Base-by-base conservation (phyloP, 2,113 vertebrate genomes). In the Aphyosemion australe region DNA sequence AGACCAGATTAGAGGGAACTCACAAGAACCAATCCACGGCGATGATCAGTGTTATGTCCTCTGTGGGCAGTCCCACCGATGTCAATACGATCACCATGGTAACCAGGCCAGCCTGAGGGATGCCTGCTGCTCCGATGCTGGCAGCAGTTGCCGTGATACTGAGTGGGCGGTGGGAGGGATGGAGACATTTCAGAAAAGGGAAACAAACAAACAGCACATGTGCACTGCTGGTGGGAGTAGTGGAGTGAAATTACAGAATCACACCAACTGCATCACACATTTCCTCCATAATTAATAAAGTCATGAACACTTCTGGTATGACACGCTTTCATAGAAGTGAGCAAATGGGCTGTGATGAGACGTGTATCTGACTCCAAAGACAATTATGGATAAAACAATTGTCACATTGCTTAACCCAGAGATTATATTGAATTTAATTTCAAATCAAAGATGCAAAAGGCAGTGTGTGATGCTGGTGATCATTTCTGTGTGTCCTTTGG, bases 21-120 rank as follows among this genome's bases (percentile, higher is more conserved):
- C 93, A 99, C 97, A 99, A 91, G 87, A 99, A 98, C 97, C 97
- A 99, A 90, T 98, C 97, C 89, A 98, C 97, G 4, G 97, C 95
- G 37, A 98, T 95, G 91, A 98, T 97, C 83, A 98, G 91, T 0
- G 97, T 95, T 78, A 98, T 97, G 84, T 98, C 97, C 81, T 98
- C 96, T 0, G 96, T 97, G 63, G 97, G 97, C 90, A 98, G 93
- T 88, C 97, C 96, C 20, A 98, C 95, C 0, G 97, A 98, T 48
- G 96, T 98, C 90, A 99, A 90, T 89, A 99, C 96, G 9, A 98
- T 98, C 71, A 98, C 94, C 96, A 98, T 99, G 77, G 96, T 99
- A 88, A 99, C 97, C 80, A 98, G 92, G 51, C 96, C 97, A 61
- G 96, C 96, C 89, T 99, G 97, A 74, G 96, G 97, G 86, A 98